Conservation (phyloP, 2,888 invertebrate species). For the Phytoseiulus persimilis region DNA sequence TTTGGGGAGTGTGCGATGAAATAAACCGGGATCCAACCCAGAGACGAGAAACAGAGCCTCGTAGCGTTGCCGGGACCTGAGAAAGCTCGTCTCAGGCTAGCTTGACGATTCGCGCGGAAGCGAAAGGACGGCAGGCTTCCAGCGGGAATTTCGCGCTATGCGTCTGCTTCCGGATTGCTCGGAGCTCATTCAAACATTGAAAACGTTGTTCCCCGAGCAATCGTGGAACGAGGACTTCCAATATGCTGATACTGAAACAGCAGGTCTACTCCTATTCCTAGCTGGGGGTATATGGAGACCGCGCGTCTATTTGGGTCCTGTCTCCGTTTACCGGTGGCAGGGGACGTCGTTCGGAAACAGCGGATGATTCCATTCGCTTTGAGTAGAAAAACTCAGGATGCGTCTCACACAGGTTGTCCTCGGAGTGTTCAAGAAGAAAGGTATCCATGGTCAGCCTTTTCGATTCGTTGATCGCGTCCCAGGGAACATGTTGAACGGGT, state of each 20-base stretch:
- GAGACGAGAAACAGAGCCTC: background rate
- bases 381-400: background rate
- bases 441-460: slow-evolving; percentile 7
- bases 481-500: background rate
- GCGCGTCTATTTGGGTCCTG: background rate
- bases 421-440: slow-evolving; percentile 29
- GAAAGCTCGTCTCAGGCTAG: background rate
- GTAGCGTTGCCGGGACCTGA: background rate
- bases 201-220: no score
- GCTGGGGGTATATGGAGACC: background rate
- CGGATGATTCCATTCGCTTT: background rate
- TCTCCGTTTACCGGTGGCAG: background rate
- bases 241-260: no score
- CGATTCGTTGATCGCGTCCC: background rate
- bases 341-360: background rate
- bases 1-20: background rate
- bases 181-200: no score
- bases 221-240: no score
- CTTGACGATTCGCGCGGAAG: background rate
- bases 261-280: no score
- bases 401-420: slow-evolving; percentile 19
- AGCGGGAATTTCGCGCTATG: no score
- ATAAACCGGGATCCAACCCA: background rate
- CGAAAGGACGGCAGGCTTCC: background rate
- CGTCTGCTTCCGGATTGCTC: no score